phyloP scores from a whole-genome alignment of 1,140 invertebrate species.

The Meloidogyne floridensis region DNA sequence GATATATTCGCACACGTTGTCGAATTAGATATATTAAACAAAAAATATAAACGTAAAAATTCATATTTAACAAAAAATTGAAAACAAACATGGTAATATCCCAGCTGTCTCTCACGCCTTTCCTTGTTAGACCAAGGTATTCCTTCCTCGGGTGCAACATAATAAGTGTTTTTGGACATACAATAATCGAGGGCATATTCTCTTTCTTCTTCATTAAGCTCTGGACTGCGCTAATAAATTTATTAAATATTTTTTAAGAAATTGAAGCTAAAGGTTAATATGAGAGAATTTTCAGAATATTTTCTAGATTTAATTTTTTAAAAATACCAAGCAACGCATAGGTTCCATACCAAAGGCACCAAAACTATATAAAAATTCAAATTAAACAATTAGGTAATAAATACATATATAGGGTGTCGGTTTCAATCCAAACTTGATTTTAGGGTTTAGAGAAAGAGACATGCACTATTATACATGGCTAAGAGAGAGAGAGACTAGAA shows the following conservation, averaged over 20 bases:
- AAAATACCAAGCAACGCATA: slow-evolving; percentile 31
- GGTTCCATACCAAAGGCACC: slow-evolving; percentile 20
- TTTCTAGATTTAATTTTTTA: neutral
- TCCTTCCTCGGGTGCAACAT: slow-evolving; percentile 48
- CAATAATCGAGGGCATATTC: slow-evolving; percentile 44
- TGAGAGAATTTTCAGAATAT: neutral
- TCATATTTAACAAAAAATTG: too few species aligned
- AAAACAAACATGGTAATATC: slow-evolving; percentile 49
- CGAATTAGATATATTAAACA: too few species aligned
- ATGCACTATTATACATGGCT: too few species aligned
- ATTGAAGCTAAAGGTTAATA: neutral
- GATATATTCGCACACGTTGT: too few species aligned
- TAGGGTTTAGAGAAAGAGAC: too few species aligned
- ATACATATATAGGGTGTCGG: too few species aligned
- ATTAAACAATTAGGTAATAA: neutral
- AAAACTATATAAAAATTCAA: slow-evolving; percentile 3
- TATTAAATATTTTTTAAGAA: too few species aligned
- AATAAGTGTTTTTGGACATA: slow-evolving; percentile 56
- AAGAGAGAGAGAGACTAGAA: too few species aligned
- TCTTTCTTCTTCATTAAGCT: slow-evolving; percentile 32
- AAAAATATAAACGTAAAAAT: neutral
- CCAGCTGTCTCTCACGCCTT: slow-evolving; percentile 43
- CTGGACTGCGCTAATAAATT: slow-evolving; percentile 9
- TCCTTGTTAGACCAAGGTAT: slow-evolving; percentile 49
- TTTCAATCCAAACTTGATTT: too few species aligned